phyloP scores from a whole-genome alignment of 2,888 invertebrate genomes.

The Tachina grossa region DNA sequence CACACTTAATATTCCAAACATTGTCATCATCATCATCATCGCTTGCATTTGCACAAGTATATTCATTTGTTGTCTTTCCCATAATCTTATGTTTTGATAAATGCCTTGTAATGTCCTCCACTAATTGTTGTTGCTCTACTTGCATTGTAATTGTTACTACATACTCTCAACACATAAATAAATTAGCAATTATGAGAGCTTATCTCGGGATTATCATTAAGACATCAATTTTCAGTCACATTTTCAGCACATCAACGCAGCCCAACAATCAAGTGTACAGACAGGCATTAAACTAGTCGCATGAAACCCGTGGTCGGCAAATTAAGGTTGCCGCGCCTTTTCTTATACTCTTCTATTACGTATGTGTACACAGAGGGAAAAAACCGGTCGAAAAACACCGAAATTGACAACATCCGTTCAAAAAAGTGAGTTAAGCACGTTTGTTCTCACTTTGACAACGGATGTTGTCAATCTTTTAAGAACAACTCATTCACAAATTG shows the following conservation, averaged over 20 bases:
- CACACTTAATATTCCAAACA: slow-evolving; percentile 18
- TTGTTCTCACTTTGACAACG: no score
- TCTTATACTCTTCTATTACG: no score
- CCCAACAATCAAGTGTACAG: no score
- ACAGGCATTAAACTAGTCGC: neutral
- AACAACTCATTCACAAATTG: no score
- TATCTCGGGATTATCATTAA: slow-evolving; percentile 43
- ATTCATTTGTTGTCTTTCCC: neutral
- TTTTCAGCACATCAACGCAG: neutral
- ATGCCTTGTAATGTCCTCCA: slow-evolving; percentile 1
- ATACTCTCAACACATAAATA: slow-evolving; percentile 35
- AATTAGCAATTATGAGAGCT: slow-evolving; percentile 34
- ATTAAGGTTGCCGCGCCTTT: no score
- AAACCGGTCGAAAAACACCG: no score
- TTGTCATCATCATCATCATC: neutral
- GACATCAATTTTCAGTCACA: neutral
- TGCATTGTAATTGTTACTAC: slow-evolving; percentile 2
- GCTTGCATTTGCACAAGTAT: neutral
- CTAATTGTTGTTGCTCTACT: slow-evolving; percentile 12
- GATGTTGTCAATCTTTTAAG: no score
- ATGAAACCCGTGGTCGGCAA: no score
- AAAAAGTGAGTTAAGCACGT: no score
- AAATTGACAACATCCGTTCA: no score
- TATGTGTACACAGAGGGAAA: no score
- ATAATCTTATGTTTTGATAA: neutral